phyloP scores from a whole-genome alignment of 2,113 vertebrate species.

The Gallinago undulata region DNA sequence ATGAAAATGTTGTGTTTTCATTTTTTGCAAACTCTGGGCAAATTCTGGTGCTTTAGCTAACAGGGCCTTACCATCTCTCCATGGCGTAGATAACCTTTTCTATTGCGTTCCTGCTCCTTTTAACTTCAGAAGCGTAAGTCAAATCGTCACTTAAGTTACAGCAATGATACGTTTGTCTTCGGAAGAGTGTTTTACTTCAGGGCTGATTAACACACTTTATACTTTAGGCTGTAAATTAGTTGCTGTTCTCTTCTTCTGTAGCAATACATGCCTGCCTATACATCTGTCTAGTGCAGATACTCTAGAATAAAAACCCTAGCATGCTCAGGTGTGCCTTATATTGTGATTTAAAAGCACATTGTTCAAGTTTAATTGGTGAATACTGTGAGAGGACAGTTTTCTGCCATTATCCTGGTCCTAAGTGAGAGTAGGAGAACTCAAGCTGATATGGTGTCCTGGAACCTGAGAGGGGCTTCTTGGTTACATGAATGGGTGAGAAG shows the following conservation, averaged over 20 bases:
- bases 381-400: not conserved
- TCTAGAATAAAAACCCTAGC: not conserved
- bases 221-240: not conserved
- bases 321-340: not conserved
- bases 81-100: not conserved
- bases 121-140: not conserved
- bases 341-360: not conserved
- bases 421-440: not conserved
- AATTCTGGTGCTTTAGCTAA: conserved; percentile 27
- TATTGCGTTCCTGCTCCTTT: conserved; percentile 3
- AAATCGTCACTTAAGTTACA: not conserved
- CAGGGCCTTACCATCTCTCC: not conserved
- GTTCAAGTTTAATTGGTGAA: not conserved
- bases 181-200: not conserved
- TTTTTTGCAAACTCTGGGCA: not conserved
- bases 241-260: not conserved
- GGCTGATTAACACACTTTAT: not conserved
- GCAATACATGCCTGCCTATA: not conserved
- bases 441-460: not conserved
- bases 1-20: not conserved
- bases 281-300: not conserved
- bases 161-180: not conserved
- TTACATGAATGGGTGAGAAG: not conserved
- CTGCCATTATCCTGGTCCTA: not conserved
- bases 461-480: not conserved